Base-by-base conservation (phyloP, 2,113 vertebrate genomes). In the Gambusia holbrooki region DNA sequence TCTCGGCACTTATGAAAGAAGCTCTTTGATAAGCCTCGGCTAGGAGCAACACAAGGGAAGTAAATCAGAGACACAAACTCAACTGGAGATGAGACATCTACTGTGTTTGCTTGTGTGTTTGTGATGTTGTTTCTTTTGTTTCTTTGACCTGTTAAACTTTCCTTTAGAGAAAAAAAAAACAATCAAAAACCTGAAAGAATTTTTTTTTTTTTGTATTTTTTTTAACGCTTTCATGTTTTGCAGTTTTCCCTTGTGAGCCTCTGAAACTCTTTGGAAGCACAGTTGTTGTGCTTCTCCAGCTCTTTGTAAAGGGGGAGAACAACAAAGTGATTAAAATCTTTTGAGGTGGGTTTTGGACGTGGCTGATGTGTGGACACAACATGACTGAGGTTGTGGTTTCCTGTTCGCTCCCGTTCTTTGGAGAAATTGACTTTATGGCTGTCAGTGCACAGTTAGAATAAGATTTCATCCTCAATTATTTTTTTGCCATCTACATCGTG, bases 1-100 rank as follows among this genome's bases (percentile, higher is more conserved):
- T 93, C 90, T 86, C 83, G 88, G 87, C 84, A 83, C 84, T 91
- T 90, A 90, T 93, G 92, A 93, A 93, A 93, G 90, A 84, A 82
- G 84, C 88, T 82, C 93, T 93, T 93, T 93, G 92, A 93, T 93
- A 92, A 90, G 85, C 83, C 77, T 84, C 67, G 84, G 88, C 74
- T 90, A 89, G 82, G 77, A 92, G 84, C 80, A 74, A 88, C 93
- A 92, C 92, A 91, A 91, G 92, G 89, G 91, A 93, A 88, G 92
- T 89, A 92, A 66, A 93, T 92, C 92, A 93, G 90, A 93, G 85
- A 86, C 85, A 81, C 87, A 87, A 89, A 84, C 85, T 80, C 86
- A 86, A 84, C 90, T 60, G 84, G 87, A 90, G 88, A 93, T 85
- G 84, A 88, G 87, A 74, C 88, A 58, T 87, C 81, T 42, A 82